Evolutionary conservation across 2,797 vertebrate genomes (phyloP), one percentile per base, ranked within the genome.

Genomic region (Tragelaphus oryx): DNA sequence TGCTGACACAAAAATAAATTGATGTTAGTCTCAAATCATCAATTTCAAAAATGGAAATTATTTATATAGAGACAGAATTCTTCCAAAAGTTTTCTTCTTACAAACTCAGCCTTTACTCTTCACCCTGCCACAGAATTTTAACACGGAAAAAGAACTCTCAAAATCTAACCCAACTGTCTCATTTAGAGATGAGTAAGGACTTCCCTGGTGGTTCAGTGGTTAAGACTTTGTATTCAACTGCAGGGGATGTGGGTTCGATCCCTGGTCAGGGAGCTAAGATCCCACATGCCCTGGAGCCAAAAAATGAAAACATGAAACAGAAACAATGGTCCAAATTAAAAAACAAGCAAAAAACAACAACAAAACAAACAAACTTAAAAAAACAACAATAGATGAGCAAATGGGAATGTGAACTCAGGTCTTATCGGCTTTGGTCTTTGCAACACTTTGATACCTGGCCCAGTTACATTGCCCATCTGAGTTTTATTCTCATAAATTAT

Each of bases 11-110:
- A 87, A 92, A 44, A 8, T 60, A 91, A 71, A 12, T 2, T 65
- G 26, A 78, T 57, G 44, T 80, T 85, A 54, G 59, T 46, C 14
- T 93, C 44, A 57, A 87, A 62, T 33, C 41, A 33, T 50, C 65
- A n/a, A 78, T 37, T 90, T 92, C 68, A 65, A 82, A 89, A 82
- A 59, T 82, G 28, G 80, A 95, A 96, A 95, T 90, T 87, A 85
- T 14, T 82, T 87, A 16, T 62, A 46, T 68, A 37, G 46, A 75
- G 8, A 71, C 18, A 89, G 20, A 82, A 78, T 78, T 30, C 52
- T 92, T 93, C n/a, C 71, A 30, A 84, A 86, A 50, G 44, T 30
- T 87, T 62, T 78, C 85, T 80, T 86, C 37, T 62, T 78, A 85
- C 7, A 90, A 57, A 26, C 7, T 62, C 22, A 87, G 18, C 13